Conservation (phyloP, 2,113 vertebrate genomes). For the Nerophis ophidion region DNA sequence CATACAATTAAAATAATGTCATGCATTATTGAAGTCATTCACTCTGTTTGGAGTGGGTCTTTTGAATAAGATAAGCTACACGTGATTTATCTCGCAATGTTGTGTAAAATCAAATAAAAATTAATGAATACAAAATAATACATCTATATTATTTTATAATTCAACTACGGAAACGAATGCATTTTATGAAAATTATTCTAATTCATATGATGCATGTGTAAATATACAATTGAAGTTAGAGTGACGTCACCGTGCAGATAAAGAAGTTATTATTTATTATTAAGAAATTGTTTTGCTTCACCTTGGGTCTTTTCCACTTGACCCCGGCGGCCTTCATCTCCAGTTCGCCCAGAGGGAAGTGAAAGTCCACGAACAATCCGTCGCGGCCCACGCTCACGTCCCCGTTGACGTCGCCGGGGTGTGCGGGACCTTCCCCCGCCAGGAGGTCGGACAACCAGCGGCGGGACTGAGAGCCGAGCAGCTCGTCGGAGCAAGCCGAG, state of each 20-base stretch:
- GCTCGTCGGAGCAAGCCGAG: slow-evolving; percentile 46
- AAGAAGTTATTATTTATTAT: not conserved
- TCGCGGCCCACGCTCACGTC: slow-evolving; percentile 25
- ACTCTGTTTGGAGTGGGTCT: no score
- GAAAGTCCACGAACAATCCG: slow-evolving; percentile 57
- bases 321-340: slow-evolving; percentile 30
- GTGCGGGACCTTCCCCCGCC: not conserved
- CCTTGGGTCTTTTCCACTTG: slow-evolving; percentile 61
- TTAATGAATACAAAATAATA: no score
- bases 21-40: no score
- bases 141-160: no score
- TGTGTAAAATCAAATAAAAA: no score
- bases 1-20: no score
- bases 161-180: no score
- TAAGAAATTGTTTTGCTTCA: slow-evolving; percentile 15
- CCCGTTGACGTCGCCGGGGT: not conserved
- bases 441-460: slow-evolving; percentile 42
- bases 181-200: not conserved
- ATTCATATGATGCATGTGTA: not conserved
- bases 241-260: not conserved
- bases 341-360: slow-evolving; percentile 51
- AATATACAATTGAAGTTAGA: not conserved
- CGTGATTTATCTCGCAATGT: no score
- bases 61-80: no score
- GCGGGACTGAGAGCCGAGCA: slow-evolving; percentile 58